Base-by-base conservation (phyloP, 2,113 vertebrate species). In the Cygnus buccinator region DNA sequence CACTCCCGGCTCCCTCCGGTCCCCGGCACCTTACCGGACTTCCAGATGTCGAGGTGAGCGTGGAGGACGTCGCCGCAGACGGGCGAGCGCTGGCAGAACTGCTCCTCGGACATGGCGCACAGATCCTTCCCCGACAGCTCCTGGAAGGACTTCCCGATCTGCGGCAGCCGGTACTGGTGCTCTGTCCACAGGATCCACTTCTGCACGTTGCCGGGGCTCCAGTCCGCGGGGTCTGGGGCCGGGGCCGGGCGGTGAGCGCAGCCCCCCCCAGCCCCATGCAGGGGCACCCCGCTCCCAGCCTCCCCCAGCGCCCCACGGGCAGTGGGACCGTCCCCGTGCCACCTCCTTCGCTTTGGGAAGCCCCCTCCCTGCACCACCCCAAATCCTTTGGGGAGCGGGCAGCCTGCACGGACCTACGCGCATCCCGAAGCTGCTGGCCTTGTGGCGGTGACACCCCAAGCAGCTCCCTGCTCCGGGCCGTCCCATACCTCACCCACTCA, bases 121-220 rank as follows among this genome's bases (percentile, higher is more conserved):
- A 99, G 96, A 90, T 99, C 99, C 92, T 99, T 99, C 5, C 99
- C 99, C 0, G 97, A 98, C 91, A 99, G 97, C 61, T 99, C 99
- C 95, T 99, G 99, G 97, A 99, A 99, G 81, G 98, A 98, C 31
- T 98, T 99, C 54, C 99, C 99, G 5, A 99, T 98, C 5, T 99
- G 98, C 0, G 99, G 99, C 82, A 99, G 97, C 63, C 99, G 97
- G 98, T 99, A 99, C 94, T 99, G 99, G 93, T 99, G 99, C 82
- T 99, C 99, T 0, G 99, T 99, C 99, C 99, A 99, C 90, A 99
- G 97, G 84, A 99, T 98, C 99, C 99, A 99, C 97, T 99, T 99
- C 98, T 99, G 99, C 72, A 99, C 99, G 0, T 99, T 99, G 25
- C 98, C 98, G 2, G 98, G 97, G 97, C 98, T 99, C 99, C 99